Base-by-base conservation (phyloP, 2,888 invertebrate genomes). In the Eupithecia insigniata region DNA sequence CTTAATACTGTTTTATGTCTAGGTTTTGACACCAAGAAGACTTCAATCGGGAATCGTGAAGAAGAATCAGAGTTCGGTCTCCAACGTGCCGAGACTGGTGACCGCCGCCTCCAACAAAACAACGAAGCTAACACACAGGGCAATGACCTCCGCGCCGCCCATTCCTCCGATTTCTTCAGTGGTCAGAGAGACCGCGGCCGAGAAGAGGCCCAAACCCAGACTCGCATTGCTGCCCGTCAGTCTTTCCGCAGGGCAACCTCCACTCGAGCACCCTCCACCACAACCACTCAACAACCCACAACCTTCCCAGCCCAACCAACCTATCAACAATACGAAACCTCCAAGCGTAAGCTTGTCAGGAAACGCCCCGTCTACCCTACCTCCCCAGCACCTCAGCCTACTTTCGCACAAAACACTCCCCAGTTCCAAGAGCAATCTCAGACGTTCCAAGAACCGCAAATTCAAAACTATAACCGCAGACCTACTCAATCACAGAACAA, bases 161-260 rank as follows among this genome's bases (percentile, higher is more conserved):
- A 96, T 85, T 96, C 96, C 73, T 96, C 97, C 1, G 96, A 97
- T 88, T 97, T 97, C 92, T 97, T 96, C 89, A 96, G 96, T 72
- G 93, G 93, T 1, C 92, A 91, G 78, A 90, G 92, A 22, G 93
- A 94, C 66, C 90, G 92, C 43, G 94, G 93, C 62, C 92, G 90
- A 1, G 94, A 94, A 68, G 94, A 93, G n/a, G 65, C 88, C 6
- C 79, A 81, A 76, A 51, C 81, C 51, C 34, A 79, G 12, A 66
- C 85, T 12, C 76, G 89, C 79, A 73, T 84, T 80, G 87, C 82
- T 78, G 90, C 81, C 18, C 91, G 87, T 75, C 85, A 83, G 74
- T 92, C 84, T 5, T 88, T 85, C 78, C 81, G 87, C 73, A 90
- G 95, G 81, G 86, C 92, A 58, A 91, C 92, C 67, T 93, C 95